Base-by-base conservation (phyloP, 2,113 vertebrate genomes). In the Macroglossus sobrinus region DNA sequence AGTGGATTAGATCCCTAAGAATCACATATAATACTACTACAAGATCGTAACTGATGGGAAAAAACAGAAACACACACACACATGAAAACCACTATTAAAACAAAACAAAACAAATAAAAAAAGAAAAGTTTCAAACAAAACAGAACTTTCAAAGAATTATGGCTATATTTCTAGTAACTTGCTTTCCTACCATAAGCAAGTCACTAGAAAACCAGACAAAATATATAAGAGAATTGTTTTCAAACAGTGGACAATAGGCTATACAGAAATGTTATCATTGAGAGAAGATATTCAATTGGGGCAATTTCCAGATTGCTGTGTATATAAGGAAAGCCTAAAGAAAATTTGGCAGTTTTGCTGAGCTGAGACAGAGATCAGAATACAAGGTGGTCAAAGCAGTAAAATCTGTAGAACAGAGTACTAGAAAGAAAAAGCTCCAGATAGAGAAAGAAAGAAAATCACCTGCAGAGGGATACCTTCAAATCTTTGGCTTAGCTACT, bases 181-280 rank as follows among this genome's bases (percentile, higher is more conserved):
- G 43, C 47, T 57, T 82, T 50, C 24, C 43, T 72, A n/a, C n/a
- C 19, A 9, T 61, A 82, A 82, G 71, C 66, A 91, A 63, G 40
- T 82, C 82, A 61, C 53, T 82, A 59, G 89, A 61, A 91, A 91
- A 71, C 22, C 16, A 91, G 47, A 78, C 55, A 91, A 81, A 91
- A 71, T 71, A 81, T 35, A 71, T 71, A 22, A 64, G 19, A 89
- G 59, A 92, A 91, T 15, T 33, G 18, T 75, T 84, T 78, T 81
- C 53, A 55, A 53, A 92, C 35, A 35, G 18, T 68, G 24, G 28
- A 43, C 53, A 93, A 84, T 5, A 84, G 40, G 47, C 21, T 47
- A 64, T 79, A 26, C 30, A 68, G 33, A 40, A 68, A 71, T 33
- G 21, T 57, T 28, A 53, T 71, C 40, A 21, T 30, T 47, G 57